A percentile compares a stretch with the other conserved stretches of the same genome.
Conservation (phyloP, 2,797 vertebrate species). For the Eurystomus glaucurus region DNA sequence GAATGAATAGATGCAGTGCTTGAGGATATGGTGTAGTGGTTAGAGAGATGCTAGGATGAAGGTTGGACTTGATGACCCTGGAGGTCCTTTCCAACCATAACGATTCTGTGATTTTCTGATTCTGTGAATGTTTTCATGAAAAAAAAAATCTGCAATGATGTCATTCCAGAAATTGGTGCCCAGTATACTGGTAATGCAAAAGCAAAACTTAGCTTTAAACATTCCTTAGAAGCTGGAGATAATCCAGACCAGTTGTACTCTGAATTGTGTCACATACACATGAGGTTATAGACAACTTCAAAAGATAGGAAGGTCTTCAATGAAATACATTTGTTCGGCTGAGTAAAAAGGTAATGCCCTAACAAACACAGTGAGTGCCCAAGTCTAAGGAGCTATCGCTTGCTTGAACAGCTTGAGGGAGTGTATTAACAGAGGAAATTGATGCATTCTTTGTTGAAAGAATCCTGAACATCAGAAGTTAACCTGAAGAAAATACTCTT, state of each 20-base stretch:
- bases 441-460: background rate
- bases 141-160: fast-evolving
- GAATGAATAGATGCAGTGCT: too few relatives aligned
- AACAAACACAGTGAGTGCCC: background rate
- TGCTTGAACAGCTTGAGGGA: background rate
- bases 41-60: too few relatives aligned
- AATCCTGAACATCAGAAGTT: fast-evolving
- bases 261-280: background rate
- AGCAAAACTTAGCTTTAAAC: fast-evolving
- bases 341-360: background rate
- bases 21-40: too few relatives aligned
- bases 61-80: too few relatives aligned
- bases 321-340: background rate
- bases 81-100: too few relatives aligned
- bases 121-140: background rate
- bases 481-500: background rate
- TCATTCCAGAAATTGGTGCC: background rate
- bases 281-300: background rate
- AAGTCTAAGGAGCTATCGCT: background rate
- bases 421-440: background rate
- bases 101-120: too few relatives aligned
- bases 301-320: background rate
- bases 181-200: fast-evolving
- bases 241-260: background rate
- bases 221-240: background rate